Conservation (phyloP, 2,888 invertebrate genomes). For the Noctua fimbriata region DNA sequence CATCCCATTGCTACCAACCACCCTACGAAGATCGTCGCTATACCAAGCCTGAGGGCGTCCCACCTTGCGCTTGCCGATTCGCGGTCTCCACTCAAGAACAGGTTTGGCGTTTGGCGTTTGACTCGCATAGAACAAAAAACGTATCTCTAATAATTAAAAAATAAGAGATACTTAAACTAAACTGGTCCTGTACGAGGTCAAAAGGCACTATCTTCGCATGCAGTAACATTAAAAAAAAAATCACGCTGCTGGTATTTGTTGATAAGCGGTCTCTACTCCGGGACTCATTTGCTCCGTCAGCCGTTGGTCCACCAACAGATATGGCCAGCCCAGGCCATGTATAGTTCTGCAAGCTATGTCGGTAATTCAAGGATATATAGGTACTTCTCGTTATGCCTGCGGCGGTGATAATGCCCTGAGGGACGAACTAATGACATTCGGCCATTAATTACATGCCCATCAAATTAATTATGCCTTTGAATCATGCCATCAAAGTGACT, state of each 20-base stretch:
- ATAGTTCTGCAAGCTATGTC: not conserved
- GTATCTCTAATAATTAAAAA: no score
- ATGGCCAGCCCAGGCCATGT: not conserved
- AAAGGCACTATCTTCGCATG: not conserved
- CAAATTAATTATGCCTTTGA: constrained; percentile 28
- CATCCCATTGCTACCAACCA: no score
- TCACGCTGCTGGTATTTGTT: not conserved
- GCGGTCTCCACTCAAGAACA: no score
- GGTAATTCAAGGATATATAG: not conserved
- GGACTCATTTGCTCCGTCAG: not conserved
- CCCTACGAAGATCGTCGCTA: no score
- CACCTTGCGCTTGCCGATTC: no score
- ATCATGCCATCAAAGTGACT: constrained; percentile 4
- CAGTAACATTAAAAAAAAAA: not conserved
- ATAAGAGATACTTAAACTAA: not conserved
- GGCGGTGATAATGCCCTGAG: not conserved
- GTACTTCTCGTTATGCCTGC: not conserved
- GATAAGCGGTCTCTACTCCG: not conserved
- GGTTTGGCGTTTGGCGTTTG: no score
- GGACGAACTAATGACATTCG: constrained; percentile 26
- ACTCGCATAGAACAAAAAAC: not conserved
- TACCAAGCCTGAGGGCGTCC: no score
- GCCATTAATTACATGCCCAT: constrained; percentile 23
- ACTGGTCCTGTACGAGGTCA: not conserved
- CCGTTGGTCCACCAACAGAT: not conserved